Evolutionary conservation across 1,140 invertebrate genomes (phyloP).

Genomic region (Calycopis cecrops): DNA sequence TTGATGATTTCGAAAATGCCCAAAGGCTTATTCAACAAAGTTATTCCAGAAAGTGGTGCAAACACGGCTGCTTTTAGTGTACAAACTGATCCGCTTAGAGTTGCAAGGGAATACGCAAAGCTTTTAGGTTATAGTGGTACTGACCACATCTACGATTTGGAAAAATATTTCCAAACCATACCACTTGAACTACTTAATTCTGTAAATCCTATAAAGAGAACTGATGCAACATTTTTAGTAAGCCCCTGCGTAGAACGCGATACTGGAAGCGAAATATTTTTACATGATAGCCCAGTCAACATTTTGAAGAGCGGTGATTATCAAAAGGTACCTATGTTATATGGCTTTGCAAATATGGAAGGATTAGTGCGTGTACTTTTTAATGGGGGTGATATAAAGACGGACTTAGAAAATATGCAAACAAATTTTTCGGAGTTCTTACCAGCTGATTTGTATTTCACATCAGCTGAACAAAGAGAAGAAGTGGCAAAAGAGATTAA

Average conservation of each 20-base stretch:
- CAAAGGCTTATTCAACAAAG: constrained; percentile 40
- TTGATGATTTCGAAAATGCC: constrained; percentile 40
- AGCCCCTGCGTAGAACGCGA: constrained; percentile 37
- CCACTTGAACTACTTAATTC: constrained; percentile 18
- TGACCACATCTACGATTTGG: constrained; percentile 31
- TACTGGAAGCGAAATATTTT: constrained; percentile 30
- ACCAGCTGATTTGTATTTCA: constrained; percentile 43
- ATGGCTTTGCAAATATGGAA: constrained; percentile 41
- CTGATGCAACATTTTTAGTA: constrained; percentile 30
- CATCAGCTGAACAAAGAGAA: constrained; percentile 30
- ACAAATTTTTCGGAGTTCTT: constrained; percentile 44
- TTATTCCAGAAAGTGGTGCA: constrained; percentile 42
- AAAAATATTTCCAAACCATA: constrained; percentile 32
- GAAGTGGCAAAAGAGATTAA: constrained; percentile 35
- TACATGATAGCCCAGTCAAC: constrained; percentile 31
- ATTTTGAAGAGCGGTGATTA: constrained; percentile 36
- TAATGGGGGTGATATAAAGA: constrained; percentile 31
- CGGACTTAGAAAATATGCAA: constrained; percentile 49
- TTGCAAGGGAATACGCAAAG: constrained; percentile 30
- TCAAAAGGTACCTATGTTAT: constrained; percentile 36
- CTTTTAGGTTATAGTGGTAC: constrained; percentile 23
- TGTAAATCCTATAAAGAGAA: constrained; percentile 9
- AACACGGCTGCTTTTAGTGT: constrained; percentile 26
- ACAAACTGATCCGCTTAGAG: constrained; percentile 33
- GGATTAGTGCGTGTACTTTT: constrained; percentile 29